Percentiles rank a stretch among this genome's conserved stretches.
Evolutionary conservation across 2,888 invertebrate species (phyloP).

Genomic region (Tetragnatha montana): DNA sequence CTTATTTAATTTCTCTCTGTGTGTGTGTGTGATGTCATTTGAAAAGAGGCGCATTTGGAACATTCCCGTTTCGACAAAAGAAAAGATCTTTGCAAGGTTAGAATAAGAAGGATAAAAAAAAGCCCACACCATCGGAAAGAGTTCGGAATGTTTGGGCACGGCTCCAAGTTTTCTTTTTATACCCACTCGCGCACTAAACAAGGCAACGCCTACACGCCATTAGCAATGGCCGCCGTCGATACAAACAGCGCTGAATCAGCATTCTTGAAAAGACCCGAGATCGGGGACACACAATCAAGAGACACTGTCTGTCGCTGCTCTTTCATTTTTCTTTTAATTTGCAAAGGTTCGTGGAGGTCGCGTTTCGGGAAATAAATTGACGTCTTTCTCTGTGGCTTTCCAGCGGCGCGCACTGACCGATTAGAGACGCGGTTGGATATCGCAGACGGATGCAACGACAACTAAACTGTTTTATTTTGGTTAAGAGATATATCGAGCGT

Average conservation of each 20-base stretch:
- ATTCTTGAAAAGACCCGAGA: background rate
- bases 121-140: conserved; percentile 28
- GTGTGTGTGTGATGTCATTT: background rate
- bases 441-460: too few species aligned
- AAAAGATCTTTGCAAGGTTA: conserved; percentile 55
- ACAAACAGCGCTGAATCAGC: background rate
- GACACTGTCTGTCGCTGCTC: background rate
- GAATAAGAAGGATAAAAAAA: conserved; percentile 17
- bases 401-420: too few species aligned
- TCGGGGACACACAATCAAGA: background rate
- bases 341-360: too few species aligned
- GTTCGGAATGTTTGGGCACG: conserved; percentile 44
- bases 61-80: conserved; percentile 56
- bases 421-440: too few species aligned
- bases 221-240: background rate
- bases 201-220: conserved; percentile 17
- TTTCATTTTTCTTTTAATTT: background rate
- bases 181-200: conserved; percentile 36
- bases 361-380: too few species aligned
- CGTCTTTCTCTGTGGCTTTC: too few species aligned
- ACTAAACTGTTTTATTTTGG: too few species aligned
- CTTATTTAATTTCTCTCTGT: background rate
- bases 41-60: conserved; percentile 24
- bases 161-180: conserved; percentile 41
- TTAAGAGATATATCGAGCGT: too few species aligned